phyloP scores from a whole-genome alignment of 2,888 invertebrate species.

The Hypena proboscidalis region DNA sequence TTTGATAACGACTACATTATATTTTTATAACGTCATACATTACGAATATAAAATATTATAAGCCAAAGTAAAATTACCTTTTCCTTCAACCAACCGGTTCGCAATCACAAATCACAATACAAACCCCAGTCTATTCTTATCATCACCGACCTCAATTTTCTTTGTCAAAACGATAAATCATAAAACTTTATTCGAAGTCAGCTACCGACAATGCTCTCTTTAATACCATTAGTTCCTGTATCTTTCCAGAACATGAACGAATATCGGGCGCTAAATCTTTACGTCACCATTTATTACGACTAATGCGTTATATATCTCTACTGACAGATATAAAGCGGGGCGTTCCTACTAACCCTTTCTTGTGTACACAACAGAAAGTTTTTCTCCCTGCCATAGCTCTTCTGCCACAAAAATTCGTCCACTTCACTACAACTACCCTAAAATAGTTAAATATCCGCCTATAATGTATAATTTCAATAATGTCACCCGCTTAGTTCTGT shows the following conservation, averaged over 20 bases:
- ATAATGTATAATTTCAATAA: too few relatives aligned
- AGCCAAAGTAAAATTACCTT: neutral
- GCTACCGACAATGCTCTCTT: slow-evolving; percentile 43
- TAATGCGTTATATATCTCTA: slow-evolving; percentile 40
- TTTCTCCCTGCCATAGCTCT: slow-evolving; percentile 7
- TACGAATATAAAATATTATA: too few relatives aligned
- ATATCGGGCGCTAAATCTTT: slow-evolving; percentile 52
- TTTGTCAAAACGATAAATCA: slow-evolving; percentile 29
- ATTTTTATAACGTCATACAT: too few relatives aligned
- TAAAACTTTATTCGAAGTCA: slow-evolving; percentile 22
- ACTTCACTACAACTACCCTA: too few relatives aligned
- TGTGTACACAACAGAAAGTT: slow-evolving; percentile 10
- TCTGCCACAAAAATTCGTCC: slow-evolving; percentile 16
- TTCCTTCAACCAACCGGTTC: too few relatives aligned
- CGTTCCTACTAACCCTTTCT: slow-evolving; percentile 26
- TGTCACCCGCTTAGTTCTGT: too few relatives aligned
- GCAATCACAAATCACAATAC: too few relatives aligned
- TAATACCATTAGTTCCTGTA: slow-evolving; percentile 55
- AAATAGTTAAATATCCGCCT: too few relatives aligned
- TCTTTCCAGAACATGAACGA: slow-evolving; percentile 63
- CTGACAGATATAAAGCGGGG: slow-evolving; percentile 39
- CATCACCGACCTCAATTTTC: too few relatives aligned
- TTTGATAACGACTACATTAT: too few relatives aligned
- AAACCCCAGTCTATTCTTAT: too few relatives aligned
- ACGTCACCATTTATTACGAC: slow-evolving; percentile 50